Percentiles rank a stretch among this genome's conserved stretches.
Evolutionary conservation across 2,113 vertebrate species (phyloP).

Genomic region (Callipepla squamata): DNA sequence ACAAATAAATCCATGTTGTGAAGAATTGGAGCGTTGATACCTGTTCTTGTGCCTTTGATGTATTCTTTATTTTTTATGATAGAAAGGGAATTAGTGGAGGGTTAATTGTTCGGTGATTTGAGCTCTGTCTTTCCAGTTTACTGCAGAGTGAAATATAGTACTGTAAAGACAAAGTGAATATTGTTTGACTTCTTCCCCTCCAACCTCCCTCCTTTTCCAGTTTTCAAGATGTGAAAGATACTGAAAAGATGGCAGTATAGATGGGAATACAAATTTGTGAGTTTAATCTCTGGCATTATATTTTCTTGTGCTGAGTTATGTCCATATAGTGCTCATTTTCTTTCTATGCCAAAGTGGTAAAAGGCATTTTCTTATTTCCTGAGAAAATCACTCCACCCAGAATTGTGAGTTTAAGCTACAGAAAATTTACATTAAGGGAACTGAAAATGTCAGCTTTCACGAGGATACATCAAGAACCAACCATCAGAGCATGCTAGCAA

Average conservation of each 20-base stretch:
- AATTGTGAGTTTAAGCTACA: slow-evolving; percentile 23
- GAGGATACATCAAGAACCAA: not conserved
- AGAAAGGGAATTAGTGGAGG: slow-evolving; percentile 64
- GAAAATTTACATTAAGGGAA: slow-evolving; percentile 7
- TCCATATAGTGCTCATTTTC: not conserved
- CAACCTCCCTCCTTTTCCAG: not conserved
- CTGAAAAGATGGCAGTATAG: not conserved
- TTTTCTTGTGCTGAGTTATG: not conserved
- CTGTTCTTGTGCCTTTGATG: slow-evolving; percentile 64
- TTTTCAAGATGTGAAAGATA: slow-evolving; percentile 34
- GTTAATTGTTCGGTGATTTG: slow-evolving; percentile 55
- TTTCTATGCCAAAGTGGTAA: not conserved
- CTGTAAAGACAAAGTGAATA: slow-evolving; percentile 40
- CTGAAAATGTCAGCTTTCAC: slow-evolving; percentile 42
- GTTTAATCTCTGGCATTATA: not conserved
- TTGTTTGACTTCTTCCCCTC: slow-evolving; percentile 30
- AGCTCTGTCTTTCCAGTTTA: slow-evolving; percentile 38
- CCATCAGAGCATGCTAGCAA: not conserved
- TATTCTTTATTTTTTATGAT: slow-evolving; percentile 65
- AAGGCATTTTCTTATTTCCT: not conserved
- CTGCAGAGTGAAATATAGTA: not conserved
- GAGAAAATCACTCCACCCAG: not conserved
- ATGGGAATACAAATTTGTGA: not conserved
- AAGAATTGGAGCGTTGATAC: slow-evolving; percentile 63
- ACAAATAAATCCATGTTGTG: slow-evolving; percentile 69